Base-by-base conservation (phyloP, 2,113 vertebrate genomes). In the Ovibos moschatus region DNA sequence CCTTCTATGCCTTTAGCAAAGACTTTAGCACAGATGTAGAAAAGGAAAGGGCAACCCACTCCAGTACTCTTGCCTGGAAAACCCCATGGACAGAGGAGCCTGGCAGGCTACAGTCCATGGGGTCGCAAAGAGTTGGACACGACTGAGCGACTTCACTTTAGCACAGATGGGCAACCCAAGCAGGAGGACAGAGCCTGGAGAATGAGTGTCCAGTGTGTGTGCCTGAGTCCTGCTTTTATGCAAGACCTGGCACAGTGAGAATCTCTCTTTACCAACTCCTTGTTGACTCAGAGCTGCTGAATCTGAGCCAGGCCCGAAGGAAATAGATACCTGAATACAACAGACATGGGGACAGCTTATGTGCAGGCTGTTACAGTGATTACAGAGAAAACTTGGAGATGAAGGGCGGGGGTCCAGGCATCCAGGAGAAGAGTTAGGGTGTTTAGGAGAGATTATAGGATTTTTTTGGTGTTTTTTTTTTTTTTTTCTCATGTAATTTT, bases 291-390 rank as follows among this genome's bases (percentile, higher is more conserved):
- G 17, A 98, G 89, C 53, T 87, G 64, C 53, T 14, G 60, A 57
- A 47, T 96, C 51, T 27, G 91, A 92, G 88, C 92, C 98, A 98
- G 90, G 62, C 47, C 21, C 86, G 92, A 98, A 98, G 76, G 89
- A 97, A 98, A 97, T 50, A 83, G 91, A 96, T 96, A 98, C 87
- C 79, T 98, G 79, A 71, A 91, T 89, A 67, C 67, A 76, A 62
- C 85, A 96, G 97, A 96, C 90, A 28, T 51, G 83, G 53, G n/a
- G 47, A 91, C 89, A 53, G 30, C 8, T 85, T 90, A 6, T 51
- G 89, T 74, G 95, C 33, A 93, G 74, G 50, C 58, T 93, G 67
- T 67, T 33, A 91, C 28, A 97, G 94, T 2, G 43, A 95, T 89
- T 88, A 47, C 71, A 96, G 93, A 97, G 94, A 55, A 97, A 94